A percentile compares a stretch with the other conserved stretches of the same genome.
Conservation (phyloP, 1,140 invertebrate genomes). For the Lamellibrachia luymesi region DNA sequence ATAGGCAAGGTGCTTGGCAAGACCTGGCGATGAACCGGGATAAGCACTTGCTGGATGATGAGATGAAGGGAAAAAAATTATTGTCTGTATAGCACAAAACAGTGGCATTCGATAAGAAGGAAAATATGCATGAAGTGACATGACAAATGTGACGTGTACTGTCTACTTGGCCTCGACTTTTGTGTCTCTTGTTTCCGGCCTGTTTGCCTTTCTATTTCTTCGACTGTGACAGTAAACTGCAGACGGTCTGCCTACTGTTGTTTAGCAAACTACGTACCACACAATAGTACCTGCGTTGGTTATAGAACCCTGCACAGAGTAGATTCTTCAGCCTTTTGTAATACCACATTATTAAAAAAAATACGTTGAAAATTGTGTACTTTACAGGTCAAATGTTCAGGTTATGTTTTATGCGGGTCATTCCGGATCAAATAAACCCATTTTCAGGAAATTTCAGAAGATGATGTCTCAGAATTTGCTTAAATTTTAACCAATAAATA, state of each 20-base stretch:
- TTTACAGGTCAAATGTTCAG: not conserved
- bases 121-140: not conserved
- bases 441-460: too few species aligned
- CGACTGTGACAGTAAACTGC: not conserved
- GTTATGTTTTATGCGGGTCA: not conserved
- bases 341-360: not conserved
- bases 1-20: not conserved
- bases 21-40: too few species aligned
- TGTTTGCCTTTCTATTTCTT: not conserved
- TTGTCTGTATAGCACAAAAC: too few species aligned
- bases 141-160: not conserved
- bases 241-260: not conserved
- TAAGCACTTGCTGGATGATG: too few species aligned
- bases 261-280: not conserved
- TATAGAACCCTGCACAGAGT: not conserved
- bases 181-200: not conserved
- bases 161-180: not conserved
- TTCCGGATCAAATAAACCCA: too few species aligned
- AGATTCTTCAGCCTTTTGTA: not conserved
- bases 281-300: not conserved
- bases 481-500: too few species aligned
- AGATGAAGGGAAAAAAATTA: too few species aligned
- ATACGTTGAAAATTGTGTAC: not conserved
- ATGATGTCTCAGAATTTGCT: too few species aligned
- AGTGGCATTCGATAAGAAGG: too few species aligned